Conservation (phyloP, 2,888 invertebrate species). For the Odontomyia ornata region DNA sequence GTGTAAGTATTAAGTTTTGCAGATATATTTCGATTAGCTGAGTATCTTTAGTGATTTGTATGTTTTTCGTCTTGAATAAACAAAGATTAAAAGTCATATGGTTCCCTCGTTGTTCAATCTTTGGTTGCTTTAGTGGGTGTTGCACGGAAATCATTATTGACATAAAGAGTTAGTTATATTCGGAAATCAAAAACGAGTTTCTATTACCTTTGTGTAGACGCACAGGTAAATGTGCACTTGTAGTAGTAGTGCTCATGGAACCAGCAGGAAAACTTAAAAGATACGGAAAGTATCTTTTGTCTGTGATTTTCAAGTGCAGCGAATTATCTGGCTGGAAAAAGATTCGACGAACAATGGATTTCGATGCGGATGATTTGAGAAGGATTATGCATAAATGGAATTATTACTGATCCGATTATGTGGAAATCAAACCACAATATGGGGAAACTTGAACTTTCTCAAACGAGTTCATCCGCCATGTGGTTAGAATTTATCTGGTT, state of each 20-base stretch:
- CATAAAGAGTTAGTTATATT: slow-evolving; percentile 35
- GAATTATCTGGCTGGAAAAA: background rate
- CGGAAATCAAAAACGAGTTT: slow-evolving; percentile 25
- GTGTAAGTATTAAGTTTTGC: slow-evolving; percentile 3
- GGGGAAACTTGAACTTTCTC: background rate
- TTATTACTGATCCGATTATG: background rate
- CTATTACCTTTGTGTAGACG: slow-evolving; percentile 1
- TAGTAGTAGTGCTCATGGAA: background rate
- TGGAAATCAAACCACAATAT: background rate
- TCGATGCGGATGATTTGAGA: too few relatives aligned
- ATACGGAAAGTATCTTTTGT: background rate
- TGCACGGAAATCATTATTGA: slow-evolving; percentile 39
- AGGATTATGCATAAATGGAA: too few relatives aligned
- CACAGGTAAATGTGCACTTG: slow-evolving; percentile 9
- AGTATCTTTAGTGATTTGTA: background rate
- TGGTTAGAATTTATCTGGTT: slow-evolving; percentile 1
- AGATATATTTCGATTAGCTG: background rate
- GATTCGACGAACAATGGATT: too few relatives aligned
- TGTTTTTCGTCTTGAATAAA: slow-evolving; percentile 1
- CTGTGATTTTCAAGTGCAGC: background rate
- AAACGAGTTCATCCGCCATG: background rate
- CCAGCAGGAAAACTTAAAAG: background rate
- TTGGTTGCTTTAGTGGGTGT: slow-evolving; percentile 18
- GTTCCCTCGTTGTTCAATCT: background rate
- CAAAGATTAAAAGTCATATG: background rate